These are phyloP conservation scores for Paracyclopina nana DNA, from an alignment of 1,140 invertebrate species.

Conservation along the genomic window DNA sequence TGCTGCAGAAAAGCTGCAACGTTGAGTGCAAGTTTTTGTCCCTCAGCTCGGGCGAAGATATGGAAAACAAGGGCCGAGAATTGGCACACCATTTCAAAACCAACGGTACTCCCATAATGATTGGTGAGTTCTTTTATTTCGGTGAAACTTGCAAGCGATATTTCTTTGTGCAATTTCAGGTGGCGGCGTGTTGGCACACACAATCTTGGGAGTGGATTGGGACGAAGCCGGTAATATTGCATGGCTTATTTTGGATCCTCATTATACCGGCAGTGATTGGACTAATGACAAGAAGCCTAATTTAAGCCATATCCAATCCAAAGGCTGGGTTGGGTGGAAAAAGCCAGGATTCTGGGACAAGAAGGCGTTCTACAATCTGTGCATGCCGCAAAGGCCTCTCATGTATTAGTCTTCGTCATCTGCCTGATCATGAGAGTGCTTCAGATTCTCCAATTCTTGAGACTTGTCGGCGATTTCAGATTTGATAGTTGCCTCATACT, in stretches of 20 bases:
- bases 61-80: slow-evolving; percentile 54
- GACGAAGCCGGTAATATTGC: slow-evolving; percentile 54
- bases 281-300: slow-evolving; percentile 34
- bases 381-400: slow-evolving; percentile 46
- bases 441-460: too few relatives aligned
- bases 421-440: too few relatives aligned
- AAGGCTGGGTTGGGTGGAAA: slow-evolving; percentile 92
- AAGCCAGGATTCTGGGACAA: slow-evolving; percentile 71
- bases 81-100: slow-evolving; percentile 71
- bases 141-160: too few relatives aligned
- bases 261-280: slow-evolving; percentile 54
- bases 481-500: too few relatives aligned
- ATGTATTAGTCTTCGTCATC: too few relatives aligned
- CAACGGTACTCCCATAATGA: slow-evolving; percentile 94
- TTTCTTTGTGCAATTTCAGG: slow-evolving; percentile 32
- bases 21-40: slow-evolving; percentile 62
- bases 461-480: too few relatives aligned
- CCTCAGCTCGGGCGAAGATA: slow-evolving; percentile 59
- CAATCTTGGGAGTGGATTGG: slow-evolving; percentile 82
- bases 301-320: slow-evolving; percentile 41
- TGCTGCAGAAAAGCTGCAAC: slow-evolving; percentile 57
- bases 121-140: too few relatives aligned
- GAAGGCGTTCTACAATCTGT: slow-evolving; percentile 82
- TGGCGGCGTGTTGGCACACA: slow-evolving; percentile 90
- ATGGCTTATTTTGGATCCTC: slow-evolving; percentile 91